Base-by-base conservation (phyloP, 2,797 vertebrate genomes). In the Syndactyla subalaris region DNA sequence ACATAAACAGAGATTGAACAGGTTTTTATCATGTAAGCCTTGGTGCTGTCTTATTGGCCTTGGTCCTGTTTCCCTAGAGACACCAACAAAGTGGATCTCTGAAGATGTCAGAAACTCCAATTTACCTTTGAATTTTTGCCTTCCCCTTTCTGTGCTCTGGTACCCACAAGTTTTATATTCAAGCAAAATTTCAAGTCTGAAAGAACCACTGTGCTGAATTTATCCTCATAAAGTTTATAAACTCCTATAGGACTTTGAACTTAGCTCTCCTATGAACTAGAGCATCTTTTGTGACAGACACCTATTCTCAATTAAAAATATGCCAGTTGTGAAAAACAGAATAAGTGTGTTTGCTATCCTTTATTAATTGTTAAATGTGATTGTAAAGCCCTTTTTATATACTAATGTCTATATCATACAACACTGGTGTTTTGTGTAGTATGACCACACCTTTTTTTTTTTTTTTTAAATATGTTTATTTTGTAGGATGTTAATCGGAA, bases 401-500 rank as follows among this genome's bases (percentile, higher is more conserved):
- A 49, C 26, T 75, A 73, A 49, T 73, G 10, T 63, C 13, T 85
- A 1, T 27, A 17, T 48, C 55, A 71, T 66, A 70, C 80, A 73
- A 3, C 23, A 52, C 2, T 65, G 4, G 1, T 77, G 13, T 55
- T 91, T 29, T 57, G 11, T 85, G 14, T 79, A 29, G 15, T 49
- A 20, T 45, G 49, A 57, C 7, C 23, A 61, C 12, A 6, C 38
- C 38, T 36, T 38, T 38, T 38, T 38, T 49, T 74, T 20, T 26
- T 4, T 9, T 6, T 23, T 24, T 16, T 16, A 8, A 62, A 66
- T 22, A 18, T 73, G 10, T 45, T 23, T 12, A 3, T 88, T 79
- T 97, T 97, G 36, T 85, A 99, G 99, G 99, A 99, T 96, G 95
- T 99, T 85, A 99, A 99, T 97, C 98, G 98, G 96, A 99, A 99